These are phyloP conservation scores for Zaprionus inermis DNA, from an alignment of 1,140 invertebrate genomes.

Conservation along the genomic window DNA sequence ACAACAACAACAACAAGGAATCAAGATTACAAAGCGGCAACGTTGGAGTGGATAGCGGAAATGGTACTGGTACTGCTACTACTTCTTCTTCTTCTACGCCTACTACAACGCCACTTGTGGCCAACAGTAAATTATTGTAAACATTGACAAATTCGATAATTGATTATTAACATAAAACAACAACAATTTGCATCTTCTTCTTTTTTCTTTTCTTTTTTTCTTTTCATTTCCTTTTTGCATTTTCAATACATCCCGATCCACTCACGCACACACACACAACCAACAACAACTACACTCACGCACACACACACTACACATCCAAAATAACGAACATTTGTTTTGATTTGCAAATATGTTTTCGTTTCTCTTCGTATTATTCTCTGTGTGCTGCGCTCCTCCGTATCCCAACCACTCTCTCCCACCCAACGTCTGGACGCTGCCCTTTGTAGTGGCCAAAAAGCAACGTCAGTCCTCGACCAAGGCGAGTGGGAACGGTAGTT, in stretches of 20 bases:
- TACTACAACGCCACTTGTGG: slow-evolving; percentile 84
- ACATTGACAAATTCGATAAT: slow-evolving; percentile 82
- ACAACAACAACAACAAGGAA: not conserved
- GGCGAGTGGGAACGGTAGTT: slow-evolving; percentile 46
- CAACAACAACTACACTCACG: slow-evolving; percentile 8
- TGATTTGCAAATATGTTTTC: slow-evolving; percentile 56
- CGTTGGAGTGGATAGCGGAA: slow-evolving; percentile 64
- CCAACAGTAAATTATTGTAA: slow-evolving; percentile 85
- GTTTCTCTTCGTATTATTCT: slow-evolving; percentile 13
- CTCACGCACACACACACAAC: slow-evolving; percentile 27
- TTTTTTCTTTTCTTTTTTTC: slow-evolving; percentile 62
- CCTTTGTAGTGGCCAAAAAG: slow-evolving; percentile 44
- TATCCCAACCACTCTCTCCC: not conserved
- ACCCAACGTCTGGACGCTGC: slow-evolving; percentile 23
- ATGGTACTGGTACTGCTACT: slow-evolving; percentile 80
- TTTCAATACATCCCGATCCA: slow-evolving; percentile 32
- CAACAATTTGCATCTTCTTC: slow-evolving; percentile 82
- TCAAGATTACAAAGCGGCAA: slow-evolving; percentile 10
- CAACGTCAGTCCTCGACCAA: slow-evolving; percentile 35
- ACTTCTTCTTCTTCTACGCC: slow-evolving; percentile 79
- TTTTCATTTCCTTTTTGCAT: slow-evolving; percentile 51
- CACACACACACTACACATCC: slow-evolving; percentile 7
- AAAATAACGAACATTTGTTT: slow-evolving; percentile 60
- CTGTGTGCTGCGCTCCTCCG: slow-evolving; percentile 23
- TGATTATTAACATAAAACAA: slow-evolving; percentile 83